phyloP scores from a whole-genome alignment of 2,113 vertebrate species.

The Theropithecus gelada region DNA sequence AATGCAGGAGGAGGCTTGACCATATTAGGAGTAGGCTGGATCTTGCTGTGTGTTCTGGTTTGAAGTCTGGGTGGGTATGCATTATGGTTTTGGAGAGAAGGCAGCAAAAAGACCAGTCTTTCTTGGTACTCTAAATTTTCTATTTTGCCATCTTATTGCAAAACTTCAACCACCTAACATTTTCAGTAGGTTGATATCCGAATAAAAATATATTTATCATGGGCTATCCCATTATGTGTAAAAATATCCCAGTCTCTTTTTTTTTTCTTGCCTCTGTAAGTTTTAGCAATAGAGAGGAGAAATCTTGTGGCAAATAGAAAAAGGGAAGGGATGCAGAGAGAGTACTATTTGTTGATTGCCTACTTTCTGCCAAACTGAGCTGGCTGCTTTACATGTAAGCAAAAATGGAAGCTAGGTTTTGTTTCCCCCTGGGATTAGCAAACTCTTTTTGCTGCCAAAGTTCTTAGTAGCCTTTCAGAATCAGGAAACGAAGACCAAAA shows the following conservation, averaged over 20 bases:
- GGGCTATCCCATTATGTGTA: not conserved
- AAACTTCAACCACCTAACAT: not conserved
- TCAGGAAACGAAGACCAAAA: slow-evolving; percentile 4
- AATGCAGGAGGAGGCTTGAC: not conserved
- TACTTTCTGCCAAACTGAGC: not conserved
- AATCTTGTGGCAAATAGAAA: not conserved
- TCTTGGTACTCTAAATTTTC: not conserved
- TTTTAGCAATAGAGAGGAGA: slow-evolving; percentile 1
- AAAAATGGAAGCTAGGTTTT: not conserved
- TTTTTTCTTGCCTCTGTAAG: not conserved
- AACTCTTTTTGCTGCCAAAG: not conserved
- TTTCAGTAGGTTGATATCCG: not conserved
- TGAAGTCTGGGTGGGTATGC: not conserved
- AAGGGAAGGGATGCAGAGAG: not conserved
- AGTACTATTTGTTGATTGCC: not conserved
- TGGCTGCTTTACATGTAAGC: not conserved
- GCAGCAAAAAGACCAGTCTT: not conserved
- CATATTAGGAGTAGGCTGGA: not conserved
- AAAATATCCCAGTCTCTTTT: not conserved
- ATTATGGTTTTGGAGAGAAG: not conserved
- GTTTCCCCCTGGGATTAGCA: not conserved
- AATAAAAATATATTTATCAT: slow-evolving; percentile 38
- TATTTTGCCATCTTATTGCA: slow-evolving; percentile 27
- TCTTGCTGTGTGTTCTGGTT: not conserved
- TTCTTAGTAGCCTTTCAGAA: not conserved